Percentiles rank a stretch among this genome's conserved stretches.
phyloP scores from a whole-genome alignment of 2,113 vertebrate species.

The Tragelaphus imberbis region DNA sequence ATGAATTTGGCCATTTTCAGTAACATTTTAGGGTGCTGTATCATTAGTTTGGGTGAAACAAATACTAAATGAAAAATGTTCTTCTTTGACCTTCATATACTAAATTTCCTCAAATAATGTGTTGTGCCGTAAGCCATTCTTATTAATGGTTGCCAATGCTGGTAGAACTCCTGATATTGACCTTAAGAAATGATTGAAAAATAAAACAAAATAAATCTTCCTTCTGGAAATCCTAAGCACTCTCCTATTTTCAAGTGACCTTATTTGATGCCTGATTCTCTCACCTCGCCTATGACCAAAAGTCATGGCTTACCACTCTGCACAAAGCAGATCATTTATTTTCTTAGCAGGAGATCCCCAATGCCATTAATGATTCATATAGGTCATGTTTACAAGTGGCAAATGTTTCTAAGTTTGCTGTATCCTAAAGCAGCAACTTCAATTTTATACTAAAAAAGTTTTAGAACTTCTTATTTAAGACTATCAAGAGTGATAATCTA shows the following conservation, averaged over 20 bases:
- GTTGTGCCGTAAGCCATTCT: neutral
- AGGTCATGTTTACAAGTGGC: conserved; percentile 30
- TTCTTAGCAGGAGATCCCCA: conserved; percentile 49
- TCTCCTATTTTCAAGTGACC: neutral
- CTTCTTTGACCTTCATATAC: neutral
- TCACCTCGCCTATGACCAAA: conserved; percentile 39
- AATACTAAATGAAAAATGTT: neutral
- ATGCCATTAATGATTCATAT: conserved; percentile 60
- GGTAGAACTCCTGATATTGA: neutral
- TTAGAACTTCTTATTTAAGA: neutral
- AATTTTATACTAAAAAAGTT: neutral
- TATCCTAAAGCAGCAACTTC: neutral
- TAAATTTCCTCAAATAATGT: neutral
- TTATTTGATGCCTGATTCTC: conserved; percentile 27
- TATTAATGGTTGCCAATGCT: neutral
- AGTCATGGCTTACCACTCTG: conserved; percentile 45
- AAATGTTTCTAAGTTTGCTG: neutral
- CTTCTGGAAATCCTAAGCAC: conserved; percentile 32
- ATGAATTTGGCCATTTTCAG: neutral
- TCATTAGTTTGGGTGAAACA: neutral
- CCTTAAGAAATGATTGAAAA: conserved; percentile 51
- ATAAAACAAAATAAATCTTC: conserved; percentile 46
- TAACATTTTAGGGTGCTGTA: neutral
- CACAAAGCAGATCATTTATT: conserved; percentile 64
- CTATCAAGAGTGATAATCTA: neutral